These are phyloP conservation scores for Australoheros facetus DNA, from an alignment of 2,797 vertebrate genomes.

Conservation along the genomic window DNA sequence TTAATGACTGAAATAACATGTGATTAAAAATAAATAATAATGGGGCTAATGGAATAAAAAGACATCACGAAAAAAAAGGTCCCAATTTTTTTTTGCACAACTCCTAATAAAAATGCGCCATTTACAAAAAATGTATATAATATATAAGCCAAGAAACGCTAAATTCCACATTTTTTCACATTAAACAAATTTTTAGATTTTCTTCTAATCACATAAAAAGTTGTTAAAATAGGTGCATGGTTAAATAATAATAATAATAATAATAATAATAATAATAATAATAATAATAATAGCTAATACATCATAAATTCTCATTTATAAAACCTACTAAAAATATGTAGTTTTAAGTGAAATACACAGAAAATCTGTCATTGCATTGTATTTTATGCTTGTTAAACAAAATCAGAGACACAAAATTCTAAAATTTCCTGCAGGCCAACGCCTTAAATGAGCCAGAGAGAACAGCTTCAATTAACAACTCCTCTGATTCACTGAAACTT, in stretches of 20 bases:
- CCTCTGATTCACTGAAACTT: constrained; percentile 1
- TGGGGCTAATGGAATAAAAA: neutral
- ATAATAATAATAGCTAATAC: no score
- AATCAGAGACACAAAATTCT: neutral
- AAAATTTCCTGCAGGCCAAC: neutral
- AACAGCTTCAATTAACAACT: neutral
- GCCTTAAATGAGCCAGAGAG: neutral
- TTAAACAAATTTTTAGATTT: neutral
- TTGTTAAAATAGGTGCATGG: no score
- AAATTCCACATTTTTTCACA: neutral
- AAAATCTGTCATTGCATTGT: neutral
- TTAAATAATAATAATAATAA: no score
- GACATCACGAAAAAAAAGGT: neutral
- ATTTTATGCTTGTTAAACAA: neutral
- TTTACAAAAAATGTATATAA: neutral
- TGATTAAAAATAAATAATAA: neutral
- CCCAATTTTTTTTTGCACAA: neutral
- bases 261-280: no score
- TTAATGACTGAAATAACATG: neutral
- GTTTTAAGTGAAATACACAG: no score
- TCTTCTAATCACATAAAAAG: neutral
- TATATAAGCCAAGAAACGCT: neutral
- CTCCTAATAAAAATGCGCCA: neutral
- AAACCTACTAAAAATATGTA: no score
- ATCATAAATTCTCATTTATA: no score